Percentiles rank a stretch among this genome's conserved stretches.
These are phyloP conservation scores for Lynx canadensis DNA, from an alignment of 2,113 vertebrate genomes.

Conservation along the genomic window DNA sequence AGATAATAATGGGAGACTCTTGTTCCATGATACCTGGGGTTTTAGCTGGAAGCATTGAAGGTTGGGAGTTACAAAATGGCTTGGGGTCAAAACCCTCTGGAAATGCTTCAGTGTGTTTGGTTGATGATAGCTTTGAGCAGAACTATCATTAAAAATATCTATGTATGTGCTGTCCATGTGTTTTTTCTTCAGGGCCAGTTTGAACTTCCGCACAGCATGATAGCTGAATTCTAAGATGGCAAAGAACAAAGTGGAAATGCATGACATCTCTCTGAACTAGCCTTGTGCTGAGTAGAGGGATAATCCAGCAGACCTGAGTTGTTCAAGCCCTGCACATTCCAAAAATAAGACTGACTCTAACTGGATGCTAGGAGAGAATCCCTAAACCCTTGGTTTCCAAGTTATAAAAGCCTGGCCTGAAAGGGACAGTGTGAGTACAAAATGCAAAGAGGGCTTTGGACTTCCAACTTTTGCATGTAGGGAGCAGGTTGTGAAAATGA, in stretches of 20 bases:
- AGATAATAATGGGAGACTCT: neutral
- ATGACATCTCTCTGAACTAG: constrained; percentile 4
- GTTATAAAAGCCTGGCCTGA: neutral
- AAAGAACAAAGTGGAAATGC: neutral
- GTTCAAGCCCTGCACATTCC: neutral
- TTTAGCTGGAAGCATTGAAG: neutral
- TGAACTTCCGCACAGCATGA: neutral
- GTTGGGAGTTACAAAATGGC: neutral
- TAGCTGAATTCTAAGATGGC: neutral
- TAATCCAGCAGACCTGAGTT: neutral
- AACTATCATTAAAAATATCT: neutral
- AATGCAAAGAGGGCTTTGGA: neutral
- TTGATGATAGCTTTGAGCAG: neutral
- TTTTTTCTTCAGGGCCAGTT: neutral
- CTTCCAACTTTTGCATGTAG: neutral
- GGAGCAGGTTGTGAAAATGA: neutral
- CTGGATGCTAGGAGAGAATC: neutral
- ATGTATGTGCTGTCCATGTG: neutral
- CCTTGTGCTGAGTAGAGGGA: neutral
- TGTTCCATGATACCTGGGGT: neutral
- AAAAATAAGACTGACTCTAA: neutral
- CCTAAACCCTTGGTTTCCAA: neutral
- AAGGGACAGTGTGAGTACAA: neutral
- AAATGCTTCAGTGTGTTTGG: neutral
- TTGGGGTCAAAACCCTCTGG: neutral